These are phyloP conservation scores for Delphinus delphis DNA, from an alignment of 2,113 vertebrate genomes.

Conservation along the genomic window DNA sequence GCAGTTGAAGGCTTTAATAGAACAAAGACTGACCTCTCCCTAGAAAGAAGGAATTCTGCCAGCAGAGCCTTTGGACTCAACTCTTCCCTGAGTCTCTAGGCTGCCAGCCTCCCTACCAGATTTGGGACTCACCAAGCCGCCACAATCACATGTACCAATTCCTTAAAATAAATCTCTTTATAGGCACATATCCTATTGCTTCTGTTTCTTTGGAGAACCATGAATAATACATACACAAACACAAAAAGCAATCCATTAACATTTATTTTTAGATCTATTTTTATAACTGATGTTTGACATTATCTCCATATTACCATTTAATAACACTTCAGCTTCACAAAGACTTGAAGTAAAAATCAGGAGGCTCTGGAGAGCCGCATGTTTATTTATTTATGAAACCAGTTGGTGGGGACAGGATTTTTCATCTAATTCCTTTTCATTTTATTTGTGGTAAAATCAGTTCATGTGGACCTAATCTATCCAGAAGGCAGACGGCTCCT, in stretches of 20 bases:
- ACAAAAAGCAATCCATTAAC: neutral
- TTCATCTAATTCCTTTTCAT: neutral
- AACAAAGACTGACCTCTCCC: neutral
- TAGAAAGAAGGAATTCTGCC: neutral
- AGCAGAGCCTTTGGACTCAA: neutral
- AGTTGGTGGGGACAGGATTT: neutral
- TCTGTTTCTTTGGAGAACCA: neutral
- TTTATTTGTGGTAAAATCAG: constrained; percentile 54
- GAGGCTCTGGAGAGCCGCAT: neutral
- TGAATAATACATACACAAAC: neutral
- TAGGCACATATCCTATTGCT: neutral
- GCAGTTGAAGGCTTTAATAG: neutral
- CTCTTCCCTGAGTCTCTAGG: neutral
- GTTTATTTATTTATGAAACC: constrained; percentile 17
- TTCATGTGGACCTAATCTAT: constrained; percentile 47
- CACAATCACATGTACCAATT: neutral
- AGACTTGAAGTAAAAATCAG: constrained; percentile 5
- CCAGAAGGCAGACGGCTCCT: constrained; percentile 49
- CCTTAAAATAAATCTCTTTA: neutral
- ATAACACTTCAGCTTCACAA: neutral
- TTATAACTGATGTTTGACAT: neutral
- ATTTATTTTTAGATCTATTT: neutral
- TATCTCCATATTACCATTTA: neutral
- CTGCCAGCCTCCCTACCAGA: neutral
- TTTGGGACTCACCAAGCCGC: neutral